Base-by-base conservation (phyloP, 2,888 invertebrate genomes). In the Phalera bucephala region DNA sequence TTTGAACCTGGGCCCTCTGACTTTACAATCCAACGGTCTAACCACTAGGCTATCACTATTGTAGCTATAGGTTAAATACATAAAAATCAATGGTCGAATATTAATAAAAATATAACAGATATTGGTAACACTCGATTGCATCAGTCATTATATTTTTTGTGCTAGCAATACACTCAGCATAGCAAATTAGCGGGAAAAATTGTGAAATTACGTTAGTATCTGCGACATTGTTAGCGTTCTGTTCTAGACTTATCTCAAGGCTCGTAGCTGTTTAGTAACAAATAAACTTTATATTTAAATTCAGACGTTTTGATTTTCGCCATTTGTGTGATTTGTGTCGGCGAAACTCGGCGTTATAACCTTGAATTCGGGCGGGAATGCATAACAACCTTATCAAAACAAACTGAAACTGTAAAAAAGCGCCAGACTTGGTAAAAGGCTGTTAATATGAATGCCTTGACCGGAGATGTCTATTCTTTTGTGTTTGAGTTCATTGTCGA, bases 171-270 rank as follows among this genome's bases (percentile, higher is more conserved):
- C 37, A 31, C 28, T 45, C 33, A 45, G 37, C 44, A 45, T 45
- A 42, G n/a, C 49, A 33, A 59, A 59, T 56, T 37, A 15, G 48
- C 45, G 40, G 39, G 20, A 35, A 43, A 45, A 33, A 20, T 52
- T 52, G 29, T 35, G 33, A 45, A 52, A 53, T 32, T 21, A 28
- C 27, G 9, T 15, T 8, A 13, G 32, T 22, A 22, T 8, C n/a
- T 14, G 15, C 37, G 45, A 45, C 30, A 38, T 40, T 52, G 21
- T 27, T 12, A 31, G 20, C 20, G 14, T 8, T 22, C 22, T 25
- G 8, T 12, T 25, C 28, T 28, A 28, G 28, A 15, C 15, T 15
- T 10, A 15, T 1, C 15, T 27, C 28, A 34, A 34, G 28, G 33
- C 27, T 34, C 28, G 25, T 11, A 12, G 6, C 17, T 17, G 15